Percentiles rank a stretch among this genome's conserved stretches.
These are phyloP conservation scores for Dromas ardeola DNA, from an alignment of 2,113 vertebrate genomes.

Conservation along the genomic window DNA sequence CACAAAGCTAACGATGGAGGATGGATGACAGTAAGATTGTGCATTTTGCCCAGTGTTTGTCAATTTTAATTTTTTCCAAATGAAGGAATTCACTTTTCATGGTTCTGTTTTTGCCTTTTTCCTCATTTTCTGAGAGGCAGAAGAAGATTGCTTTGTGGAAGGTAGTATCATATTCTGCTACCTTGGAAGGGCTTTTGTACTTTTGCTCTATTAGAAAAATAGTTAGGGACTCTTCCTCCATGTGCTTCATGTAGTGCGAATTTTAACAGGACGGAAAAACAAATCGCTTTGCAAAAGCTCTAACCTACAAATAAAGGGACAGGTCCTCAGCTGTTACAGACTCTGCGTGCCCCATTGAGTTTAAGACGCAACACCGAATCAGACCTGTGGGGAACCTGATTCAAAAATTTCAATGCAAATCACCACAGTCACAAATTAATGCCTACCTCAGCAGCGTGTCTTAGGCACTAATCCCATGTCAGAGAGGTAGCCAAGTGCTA, in stretches of 20 bases:
- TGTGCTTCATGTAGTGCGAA: not conserved
- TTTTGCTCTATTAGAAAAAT: not conserved
- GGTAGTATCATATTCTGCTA: not conserved
- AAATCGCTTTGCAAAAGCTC: not conserved
- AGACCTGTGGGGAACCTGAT: not conserved
- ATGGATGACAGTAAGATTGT: not conserved
- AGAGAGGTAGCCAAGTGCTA: not conserved
- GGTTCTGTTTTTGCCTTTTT: not conserved
- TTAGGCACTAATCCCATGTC: not conserved
- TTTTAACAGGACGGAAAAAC: not conserved
- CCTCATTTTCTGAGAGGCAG: not conserved
- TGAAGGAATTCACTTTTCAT: not conserved
- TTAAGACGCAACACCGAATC: not conserved
- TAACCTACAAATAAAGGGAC: not conserved
- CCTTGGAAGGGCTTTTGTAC: not conserved
- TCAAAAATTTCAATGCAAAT: not conserved
- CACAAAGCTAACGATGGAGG: not conserved
- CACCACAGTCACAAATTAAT: not conserved
- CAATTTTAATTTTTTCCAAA: not conserved
- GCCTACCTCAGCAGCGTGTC: not conserved
- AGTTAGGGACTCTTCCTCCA: not conserved
- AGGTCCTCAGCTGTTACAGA: not conserved
- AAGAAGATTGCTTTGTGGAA: not conserved
- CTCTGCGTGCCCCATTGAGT: not conserved
- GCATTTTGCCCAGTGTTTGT: not conserved